Conservation (phyloP, 2,797 vertebrate genomes). For the Phaenicophaeus curvirostris region DNA sequence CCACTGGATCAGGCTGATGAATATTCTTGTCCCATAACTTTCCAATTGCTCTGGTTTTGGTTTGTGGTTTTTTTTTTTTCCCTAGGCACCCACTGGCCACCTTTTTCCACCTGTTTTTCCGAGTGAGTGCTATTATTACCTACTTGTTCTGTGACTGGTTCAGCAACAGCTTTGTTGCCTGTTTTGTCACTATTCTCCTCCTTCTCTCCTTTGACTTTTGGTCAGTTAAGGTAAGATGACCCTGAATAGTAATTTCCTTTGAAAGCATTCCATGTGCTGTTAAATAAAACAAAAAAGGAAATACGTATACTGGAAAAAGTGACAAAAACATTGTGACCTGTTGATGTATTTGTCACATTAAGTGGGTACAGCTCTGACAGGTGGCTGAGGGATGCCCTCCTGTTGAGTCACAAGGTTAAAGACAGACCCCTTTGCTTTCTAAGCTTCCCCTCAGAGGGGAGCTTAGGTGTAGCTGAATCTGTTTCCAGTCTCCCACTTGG, state of each 20-base stretch:
- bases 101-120: conserved; percentile 87
- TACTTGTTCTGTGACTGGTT: conserved; percentile 87
- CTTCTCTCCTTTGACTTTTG: conserved; percentile 86
- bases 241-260: background rate
- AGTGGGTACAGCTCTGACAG: too few species aligned
- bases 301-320: background rate
- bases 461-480: too few species aligned
- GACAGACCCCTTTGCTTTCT: too few species aligned
- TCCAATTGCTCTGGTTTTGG: background rate
- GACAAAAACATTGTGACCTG: background rate
- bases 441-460: too few species aligned
- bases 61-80: background rate
- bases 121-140: conserved; percentile 81
- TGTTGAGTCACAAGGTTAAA: too few species aligned
- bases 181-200: conserved; percentile 83
- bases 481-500: too few species aligned
- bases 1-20: too few species aligned
- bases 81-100: conserved; percentile 84
- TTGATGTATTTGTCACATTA: background rate
- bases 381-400: too few species aligned
- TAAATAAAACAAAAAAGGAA: background rate
- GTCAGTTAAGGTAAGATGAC: conserved; percentile 83
- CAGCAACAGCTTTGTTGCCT: conserved; percentile 84
- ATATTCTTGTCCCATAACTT: background rate
- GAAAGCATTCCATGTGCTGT: background rate